Conservation (phyloP, 2,888 invertebrate species). For the Tachystola acroxantha region DNA sequence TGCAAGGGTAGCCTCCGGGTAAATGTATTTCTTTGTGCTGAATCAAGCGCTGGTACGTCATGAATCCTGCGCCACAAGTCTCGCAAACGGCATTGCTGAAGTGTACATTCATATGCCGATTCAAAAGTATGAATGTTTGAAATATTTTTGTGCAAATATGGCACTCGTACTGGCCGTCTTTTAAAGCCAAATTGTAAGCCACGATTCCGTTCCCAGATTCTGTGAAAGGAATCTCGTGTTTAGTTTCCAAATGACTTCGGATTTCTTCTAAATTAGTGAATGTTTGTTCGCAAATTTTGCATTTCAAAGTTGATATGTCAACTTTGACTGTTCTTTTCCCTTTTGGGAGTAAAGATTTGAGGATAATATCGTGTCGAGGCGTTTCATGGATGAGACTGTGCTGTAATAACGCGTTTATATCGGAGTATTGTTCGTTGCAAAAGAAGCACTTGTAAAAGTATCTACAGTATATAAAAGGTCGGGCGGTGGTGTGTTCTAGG, state of each 20-base stretch:
- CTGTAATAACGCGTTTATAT: slow-evolving; percentile 37
- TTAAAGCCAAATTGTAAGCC: slow-evolving; percentile 41
- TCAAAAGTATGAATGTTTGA: slow-evolving; percentile 54
- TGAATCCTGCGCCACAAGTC: slow-evolving; percentile 53
- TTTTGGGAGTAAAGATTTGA: slow-evolving; percentile 48
- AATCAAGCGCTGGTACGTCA: slow-evolving; percentile 50
- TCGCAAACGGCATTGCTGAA: slow-evolving; percentile 59
- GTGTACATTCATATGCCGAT: slow-evolving; percentile 61
- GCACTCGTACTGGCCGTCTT: slow-evolving; percentile 45
- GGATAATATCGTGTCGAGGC: slow-evolving; percentile 32
- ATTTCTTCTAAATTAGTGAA: slow-evolving; percentile 36
- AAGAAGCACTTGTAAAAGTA: slow-evolving; percentile 60
- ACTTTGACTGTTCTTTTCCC: slow-evolving; percentile 55
- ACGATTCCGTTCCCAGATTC: slow-evolving; percentile 49
- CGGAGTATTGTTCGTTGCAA: slow-evolving; percentile 44
- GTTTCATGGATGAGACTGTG: slow-evolving; percentile 41
- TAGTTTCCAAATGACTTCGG: slow-evolving; percentile 35
- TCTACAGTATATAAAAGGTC: slow-evolving; percentile 54
- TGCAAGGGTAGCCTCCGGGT: slow-evolving; percentile 55
- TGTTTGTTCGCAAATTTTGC: slow-evolving; percentile 36
- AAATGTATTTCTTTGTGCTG: slow-evolving; percentile 56
- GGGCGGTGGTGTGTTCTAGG: slow-evolving; percentile 42
- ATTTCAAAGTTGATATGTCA: slow-evolving; percentile 51
- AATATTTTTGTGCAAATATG: slow-evolving; percentile 50
- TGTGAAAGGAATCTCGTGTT: slow-evolving; percentile 40